Conservation (phyloP, 2,888 invertebrate species). For the Nudaria mundana region DNA sequence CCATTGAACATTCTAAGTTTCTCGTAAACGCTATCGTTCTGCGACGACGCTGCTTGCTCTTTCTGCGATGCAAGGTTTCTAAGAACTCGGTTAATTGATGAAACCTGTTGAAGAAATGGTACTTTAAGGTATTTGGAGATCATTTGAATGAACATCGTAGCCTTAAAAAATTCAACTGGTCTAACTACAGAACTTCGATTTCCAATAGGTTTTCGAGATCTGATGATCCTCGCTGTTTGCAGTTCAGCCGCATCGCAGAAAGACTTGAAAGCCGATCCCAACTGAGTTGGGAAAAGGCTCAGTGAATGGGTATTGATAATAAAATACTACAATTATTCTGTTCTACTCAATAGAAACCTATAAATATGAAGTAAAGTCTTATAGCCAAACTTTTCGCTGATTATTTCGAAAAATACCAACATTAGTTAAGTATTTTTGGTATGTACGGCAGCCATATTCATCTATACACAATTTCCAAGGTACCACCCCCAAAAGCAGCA, state of each 20-base stretch:
- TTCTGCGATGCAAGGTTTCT: constrained; percentile 98
- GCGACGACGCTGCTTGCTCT: constrained; percentile 92
- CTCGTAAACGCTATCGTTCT: constrained; percentile 96
- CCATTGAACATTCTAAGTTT: constrained; percentile 97
- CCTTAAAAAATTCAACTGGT: no score
- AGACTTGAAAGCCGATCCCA: no score
- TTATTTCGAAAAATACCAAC: no score
- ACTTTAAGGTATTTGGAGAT: neutral
- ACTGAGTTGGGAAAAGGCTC: no score
- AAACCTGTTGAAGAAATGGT: constrained; percentile 84
- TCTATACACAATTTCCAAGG: neutral
- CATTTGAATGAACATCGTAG: neutral
- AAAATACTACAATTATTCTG: no score
- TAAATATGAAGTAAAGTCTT: no score
- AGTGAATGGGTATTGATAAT: no score
- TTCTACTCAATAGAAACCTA: no score
- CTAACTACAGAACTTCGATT: no score
- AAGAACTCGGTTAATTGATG: constrained; percentile 98
- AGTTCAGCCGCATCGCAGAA: no score
- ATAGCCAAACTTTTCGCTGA: no score
- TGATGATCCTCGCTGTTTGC: neutral
- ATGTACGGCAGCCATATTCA: neutral
- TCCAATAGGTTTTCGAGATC: neutral
- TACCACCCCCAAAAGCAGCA: constrained; percentile 11
- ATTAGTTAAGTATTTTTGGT: no score